Evolutionary conservation across 1,140 invertebrate genomes (phyloP).

Genomic region (Orussus abietinus): DNA sequence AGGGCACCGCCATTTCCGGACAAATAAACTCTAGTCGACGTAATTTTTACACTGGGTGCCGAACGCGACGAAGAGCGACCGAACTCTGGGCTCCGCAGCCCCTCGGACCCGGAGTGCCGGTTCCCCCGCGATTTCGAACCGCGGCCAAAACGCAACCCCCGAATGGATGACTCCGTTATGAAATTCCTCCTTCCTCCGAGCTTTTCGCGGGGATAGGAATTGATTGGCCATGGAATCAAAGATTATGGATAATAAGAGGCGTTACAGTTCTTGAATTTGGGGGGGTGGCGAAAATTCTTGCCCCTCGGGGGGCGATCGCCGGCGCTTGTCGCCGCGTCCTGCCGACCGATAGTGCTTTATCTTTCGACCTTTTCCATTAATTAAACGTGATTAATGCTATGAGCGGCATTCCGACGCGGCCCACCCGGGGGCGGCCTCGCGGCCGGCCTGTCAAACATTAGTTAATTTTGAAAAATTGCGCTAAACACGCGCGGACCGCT

Average conservation of each 20-base stretch:
- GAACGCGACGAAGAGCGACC: slow-evolving; percentile 50
- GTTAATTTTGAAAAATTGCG: slow-evolving; percentile 45
- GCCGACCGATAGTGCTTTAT: too few relatives aligned
- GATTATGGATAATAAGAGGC: too few relatives aligned
- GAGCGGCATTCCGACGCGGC: slow-evolving; percentile 8
- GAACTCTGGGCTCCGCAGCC: too few relatives aligned
- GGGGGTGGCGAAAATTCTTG: too few relatives aligned
- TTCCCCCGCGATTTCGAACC: slow-evolving; percentile 18
- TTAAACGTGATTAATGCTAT: slow-evolving; percentile 25
- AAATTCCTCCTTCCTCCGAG: slow-evolving; percentile 17
- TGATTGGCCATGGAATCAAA: too few relatives aligned
- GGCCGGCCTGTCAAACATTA: slow-evolving; percentile 39
- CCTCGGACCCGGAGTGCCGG: too few relatives aligned
- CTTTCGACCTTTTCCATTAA: slow-evolving; percentile 23
- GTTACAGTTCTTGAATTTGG: too few relatives aligned
- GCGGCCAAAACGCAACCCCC: slow-evolving; percentile 24
- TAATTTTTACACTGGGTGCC: slow-evolving; percentile 51
- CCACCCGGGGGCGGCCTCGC: slow-evolving; percentile 1
- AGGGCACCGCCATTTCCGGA: slow-evolving; percentile 53
- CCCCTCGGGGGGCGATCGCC: too few relatives aligned
- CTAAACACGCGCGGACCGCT: slow-evolving; percentile 30
- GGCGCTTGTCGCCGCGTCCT: too few relatives aligned
- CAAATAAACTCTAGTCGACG: slow-evolving; percentile 56
- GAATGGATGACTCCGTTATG: too few relatives aligned
- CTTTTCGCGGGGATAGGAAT: too few relatives aligned